Evolutionary conservation across 1,140 invertebrate species (phyloP), one percentile per base, ranked within the genome.

Genomic region (Microplitis mediator): DNA sequence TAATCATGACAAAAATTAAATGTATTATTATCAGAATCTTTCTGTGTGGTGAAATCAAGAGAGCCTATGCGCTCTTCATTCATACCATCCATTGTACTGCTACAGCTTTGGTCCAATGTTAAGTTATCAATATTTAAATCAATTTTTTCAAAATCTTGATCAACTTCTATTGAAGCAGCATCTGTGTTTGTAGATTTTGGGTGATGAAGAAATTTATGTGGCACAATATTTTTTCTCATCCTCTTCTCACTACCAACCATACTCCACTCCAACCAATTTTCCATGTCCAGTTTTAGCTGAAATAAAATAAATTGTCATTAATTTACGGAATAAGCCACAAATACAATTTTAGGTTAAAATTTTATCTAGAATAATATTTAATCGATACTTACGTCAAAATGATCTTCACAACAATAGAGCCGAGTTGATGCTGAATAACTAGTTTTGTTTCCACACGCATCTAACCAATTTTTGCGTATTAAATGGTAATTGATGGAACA

Each of bases 131-230:
- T n/a, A n/a, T 54, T 16, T n/a, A 54, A 52, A 50, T 16, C 14
- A 32, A 63, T 66, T 51, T 58, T 68, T 74, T 74, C 81, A 78
- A 9, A 39, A 39, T 1, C 14, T 54, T 3, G 13, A 3, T 54
- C 14, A 54, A 54, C 14, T 1, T 54, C 51, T 4, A 16, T 54
- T 54, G 51, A 3, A 13, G 13, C 4, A 54, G 3, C 8, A 39
- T 39, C 36, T 4, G 3, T 54, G 11, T 4, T 54, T n/a, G 14
- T 1, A 3, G 36, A 39, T 39, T 54, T 54, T 54, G 51, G 4
- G 0, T 16, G 51, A 3, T n/a, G 2, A 54, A 54, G 0, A 54
- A 54, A 54, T 54, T 54, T 54, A n/a, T 54, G 51, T 54, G 13
- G 51, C 51, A 54, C 11, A 54, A 54, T 3, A 2, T 54, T 54